Evolutionary conservation across 2,797 vertebrate species (phyloP).

Genomic region (Acanthopagrus latus): DNA sequence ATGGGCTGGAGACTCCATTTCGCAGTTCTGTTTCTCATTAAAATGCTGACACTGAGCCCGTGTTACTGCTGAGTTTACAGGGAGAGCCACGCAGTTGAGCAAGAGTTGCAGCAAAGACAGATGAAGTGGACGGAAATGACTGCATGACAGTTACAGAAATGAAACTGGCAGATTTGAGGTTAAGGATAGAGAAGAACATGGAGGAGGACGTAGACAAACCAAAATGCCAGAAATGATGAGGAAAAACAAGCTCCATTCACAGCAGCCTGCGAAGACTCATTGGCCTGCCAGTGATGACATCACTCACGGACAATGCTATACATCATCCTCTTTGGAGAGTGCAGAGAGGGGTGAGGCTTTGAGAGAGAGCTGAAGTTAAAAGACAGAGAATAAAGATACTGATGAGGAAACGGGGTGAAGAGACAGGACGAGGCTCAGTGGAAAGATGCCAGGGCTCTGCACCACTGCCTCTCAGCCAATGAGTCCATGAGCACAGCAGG

Average conservation of each 20-base stretch:
- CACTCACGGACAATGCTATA: constrained; percentile 49
- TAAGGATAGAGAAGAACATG: constrained; percentile 20
- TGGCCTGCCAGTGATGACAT: constrained; percentile 44
- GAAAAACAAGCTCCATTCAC: constrained; percentile 46
- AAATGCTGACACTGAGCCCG: constrained; percentile 45
- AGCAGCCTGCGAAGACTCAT: constrained; percentile 30
- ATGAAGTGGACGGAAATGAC: constrained; percentile 15
- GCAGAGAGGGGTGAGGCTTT: constrained; percentile 35
- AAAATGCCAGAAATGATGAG: constrained; percentile 19
- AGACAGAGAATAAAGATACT: constrained; percentile 33
- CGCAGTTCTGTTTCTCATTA: constrained; percentile 44
- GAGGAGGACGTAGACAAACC: constrained; percentile 13
- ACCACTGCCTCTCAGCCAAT: constrained; percentile 61
- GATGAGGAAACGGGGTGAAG: constrained; percentile 43
- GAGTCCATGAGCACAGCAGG: constrained; percentile 55
- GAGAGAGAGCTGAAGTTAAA: constrained; percentile 11
- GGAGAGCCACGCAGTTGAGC: constrained; percentile 29
- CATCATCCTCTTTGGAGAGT: constrained; percentile 43
- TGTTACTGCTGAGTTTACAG: constrained; percentile 39
- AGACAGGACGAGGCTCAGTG: constrained; percentile 76
- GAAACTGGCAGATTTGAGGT: not conserved
- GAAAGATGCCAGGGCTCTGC: constrained; percentile 69
- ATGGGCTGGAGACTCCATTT: constrained; percentile 13
- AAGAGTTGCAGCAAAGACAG: constrained; percentile 31
- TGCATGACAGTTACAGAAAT: constrained; percentile 4